Evolutionary conservation across 2,888 invertebrate species (phyloP), one percentile per base, ranked within the genome.

Genomic region (Ennomos quercinarius): DNA sequence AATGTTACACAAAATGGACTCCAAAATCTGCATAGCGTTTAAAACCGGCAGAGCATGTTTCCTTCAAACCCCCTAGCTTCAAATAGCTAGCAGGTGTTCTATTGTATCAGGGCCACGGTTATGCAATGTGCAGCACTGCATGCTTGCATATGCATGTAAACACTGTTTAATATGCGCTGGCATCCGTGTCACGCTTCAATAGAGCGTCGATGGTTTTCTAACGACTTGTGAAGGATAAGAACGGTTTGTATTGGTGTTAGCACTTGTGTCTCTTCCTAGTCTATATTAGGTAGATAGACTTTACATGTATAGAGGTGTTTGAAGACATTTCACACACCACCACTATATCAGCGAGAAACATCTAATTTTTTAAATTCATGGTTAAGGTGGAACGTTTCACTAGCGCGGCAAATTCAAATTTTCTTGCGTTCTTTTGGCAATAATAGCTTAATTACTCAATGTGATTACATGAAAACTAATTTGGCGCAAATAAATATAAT

Each of bases 91-190:
- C 56, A 36, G 41, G 38, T 45, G 55, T 17, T 12, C 35, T 11
- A 36, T 34, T 46, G 48, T 49, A 37, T 41, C 12, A 17, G 10
- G n/a, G 50, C 12, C 37, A 48, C 27, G 12, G 52, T 53, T 51
- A 51, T 54, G 47, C 47, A 61, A 42, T 36, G 10, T 36, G 56
- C 61, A 53, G 42, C 49, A 42, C 49, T 49, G 49, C 61, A 44
- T 53, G 34, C 13, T 38, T 52, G 39, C 47, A 60, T 60, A 60
- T 59, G 54, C 42, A 59, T 47, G 46, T 52, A 52, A 43, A 58
- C 57, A 58, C 10, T 38, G 27, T 43, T 57, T 57, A 50, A 40
- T 57, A 46, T 57, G 57, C 57, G 34, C 41, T 13, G 10, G 37
- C 34, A 47, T 41, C 40, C 5, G 46, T 40, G 34, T 57, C 57